Base-by-base conservation (phyloP, 2,113 vertebrate genomes). In the Laterallus jamaicensis region DNA sequence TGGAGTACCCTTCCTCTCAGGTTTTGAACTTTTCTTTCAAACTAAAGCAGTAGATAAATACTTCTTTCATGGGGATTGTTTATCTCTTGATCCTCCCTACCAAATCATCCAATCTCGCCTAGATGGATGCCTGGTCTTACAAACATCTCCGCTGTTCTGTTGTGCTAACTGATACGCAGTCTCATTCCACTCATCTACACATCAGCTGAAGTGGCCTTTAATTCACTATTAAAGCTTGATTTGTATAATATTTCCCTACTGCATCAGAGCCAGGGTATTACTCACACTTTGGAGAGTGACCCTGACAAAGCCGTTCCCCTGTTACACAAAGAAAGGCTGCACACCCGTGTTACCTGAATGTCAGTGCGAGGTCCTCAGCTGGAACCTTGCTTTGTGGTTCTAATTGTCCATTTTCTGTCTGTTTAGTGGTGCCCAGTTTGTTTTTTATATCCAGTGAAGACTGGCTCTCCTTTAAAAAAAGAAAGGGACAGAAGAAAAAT, bases 351-450 rank as follows among this genome's bases (percentile, higher is more conserved):
- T 97, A 99, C 99, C 99, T 98, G 97, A 99, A 98, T 86, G 98
- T 98, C 95, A 99, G 93, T 22, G 99, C 94, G 82, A 99, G 98
- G 86, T 99, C 99, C 76, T 99, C 99, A 89, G 98, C 84, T 83
- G 98, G 98, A 96, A 98, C 98, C 97, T 99, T 99, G 97, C 97
- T 97, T 92, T 98, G 98, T 4, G 95, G 97, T 87, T 99, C 99
- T 77, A 98, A 96, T 79, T 99, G 99, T 96, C 99, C 99, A 70
- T 99, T 99, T 98, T 99, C 99, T 86, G 98, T 89, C 96, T 99
- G 97, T 85, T 99, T 99, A 94, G 95, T 96, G 83, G 97, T 85
- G 91, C 92, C 96, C 96, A 99, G 96, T 97, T 99, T 99, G 96
- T 94, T 99, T 98, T 99, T 99, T 73, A 99, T 97, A 85, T 99